Evolutionary conservation across 2,888 invertebrate species (phyloP), one percentile per base, ranked within the genome.

Genomic region (Aricia artaxerxes): DNA sequence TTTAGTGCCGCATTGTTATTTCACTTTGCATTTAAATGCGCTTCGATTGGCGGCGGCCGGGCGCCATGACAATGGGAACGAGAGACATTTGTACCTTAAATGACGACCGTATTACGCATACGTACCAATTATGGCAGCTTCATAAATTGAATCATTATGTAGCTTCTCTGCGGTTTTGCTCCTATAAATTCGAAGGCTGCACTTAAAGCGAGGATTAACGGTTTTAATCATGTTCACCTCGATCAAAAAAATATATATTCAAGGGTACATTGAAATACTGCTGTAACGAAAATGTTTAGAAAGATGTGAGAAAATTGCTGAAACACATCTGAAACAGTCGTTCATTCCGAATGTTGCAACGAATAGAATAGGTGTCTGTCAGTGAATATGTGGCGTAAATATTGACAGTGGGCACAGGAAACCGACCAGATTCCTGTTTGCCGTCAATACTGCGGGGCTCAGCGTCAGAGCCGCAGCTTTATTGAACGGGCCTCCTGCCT

Each of bases 351-450:
- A 61, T 24, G 3, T 24, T 61, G 61, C 61, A 2, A 24, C 61
- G 61, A 61, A 35, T 69, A 69, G 64, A 69, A 69, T 35, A 69
- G 69, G 69, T 69, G 69, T 69, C 69, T 69, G 35, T 69, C 69
- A 69, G 69, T 31, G 64, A 31, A 64, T 69, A 69, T 69, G 69
- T 69, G 69, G 35, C 69, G 84, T 87, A 85, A 87, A 89, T 88
- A 89, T 90, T 89, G 87, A 84, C 86, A 83, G 79, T 85, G 79
- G 85, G 85, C 86, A 87, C 84, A 85, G 84, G 83, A 82, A 85
- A 86, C 87, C 87, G 88, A 86, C 88, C 90, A 88, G 89, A 89
- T 69, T 69, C 69, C 81, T 91, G 89, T 91, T 90, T 90, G 87
- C 85, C 82, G 82, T 83, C 85, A 89, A 88, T 90, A 91, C 89